phyloP scores from a whole-genome alignment of 2,113 vertebrate species.

The Menidia beryllina region DNA sequence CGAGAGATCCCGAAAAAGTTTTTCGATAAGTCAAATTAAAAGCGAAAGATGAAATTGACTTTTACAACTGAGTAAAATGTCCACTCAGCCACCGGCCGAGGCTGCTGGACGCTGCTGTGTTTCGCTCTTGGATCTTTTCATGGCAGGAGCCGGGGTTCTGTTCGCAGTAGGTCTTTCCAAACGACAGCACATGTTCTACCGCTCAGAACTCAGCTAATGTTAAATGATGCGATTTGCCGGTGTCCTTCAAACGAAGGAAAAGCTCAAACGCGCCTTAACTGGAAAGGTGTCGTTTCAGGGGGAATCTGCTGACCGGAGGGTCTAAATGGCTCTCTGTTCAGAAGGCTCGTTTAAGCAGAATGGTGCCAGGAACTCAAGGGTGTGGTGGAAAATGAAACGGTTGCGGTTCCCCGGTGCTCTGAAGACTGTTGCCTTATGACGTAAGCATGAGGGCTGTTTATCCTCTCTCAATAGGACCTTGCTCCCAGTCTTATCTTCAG shows the following conservation, averaged over 20 bases:
- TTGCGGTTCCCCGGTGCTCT: background rate
- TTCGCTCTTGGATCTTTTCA: too few relatives aligned
- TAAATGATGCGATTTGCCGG: too few relatives aligned
- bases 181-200: too few relatives aligned
- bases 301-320: slow-evolving; percentile 3
- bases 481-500: slow-evolving; percentile 13
- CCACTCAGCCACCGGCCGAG: too few relatives aligned
- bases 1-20: too few relatives aligned
- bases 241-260: background rate
- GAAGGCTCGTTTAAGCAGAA: background rate
- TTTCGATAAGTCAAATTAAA: too few relatives aligned
- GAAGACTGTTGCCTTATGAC: background rate
- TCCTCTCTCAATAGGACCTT: background rate
- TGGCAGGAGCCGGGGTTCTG: too few relatives aligned
- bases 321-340: background rate
- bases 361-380: background rate
- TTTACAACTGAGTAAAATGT: too few relatives aligned
- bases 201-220: too few relatives aligned
- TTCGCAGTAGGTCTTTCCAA: too few relatives aligned
- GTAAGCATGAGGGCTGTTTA: background rate
- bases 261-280: background rate
- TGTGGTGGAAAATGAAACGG: slow-evolving; percentile 12
- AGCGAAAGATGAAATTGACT: too few relatives aligned
- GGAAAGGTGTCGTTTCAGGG: background rate
- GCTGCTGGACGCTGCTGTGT: too few relatives aligned